Evolutionary conservation across 1,140 invertebrate species (phyloP).

Genomic region (Stegodyphus dumicola): DNA sequence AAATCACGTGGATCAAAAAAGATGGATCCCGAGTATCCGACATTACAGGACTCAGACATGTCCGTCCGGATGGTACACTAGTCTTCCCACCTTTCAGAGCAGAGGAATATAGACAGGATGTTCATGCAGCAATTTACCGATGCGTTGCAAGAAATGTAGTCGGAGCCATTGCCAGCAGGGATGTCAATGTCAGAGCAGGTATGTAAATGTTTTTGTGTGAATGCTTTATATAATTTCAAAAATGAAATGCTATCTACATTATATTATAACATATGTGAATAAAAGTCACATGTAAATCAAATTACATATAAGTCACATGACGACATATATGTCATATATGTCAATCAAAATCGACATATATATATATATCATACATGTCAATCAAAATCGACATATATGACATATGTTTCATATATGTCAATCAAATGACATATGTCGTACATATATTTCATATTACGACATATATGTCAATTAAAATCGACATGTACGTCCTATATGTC

Average conservation of each 20-base stretch:
- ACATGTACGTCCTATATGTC: no score
- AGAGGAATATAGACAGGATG: constrained; percentile 91
- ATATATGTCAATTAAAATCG: no score
- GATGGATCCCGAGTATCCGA: constrained; percentile 62
- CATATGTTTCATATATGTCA: no score
- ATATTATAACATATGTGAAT: no score
- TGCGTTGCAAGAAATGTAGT: constrained; percentile 89
- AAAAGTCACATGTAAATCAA: not conserved
- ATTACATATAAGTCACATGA: not conserved
- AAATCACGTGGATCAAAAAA: constrained; percentile 62
- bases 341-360: no score
- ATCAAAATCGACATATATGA: no score
- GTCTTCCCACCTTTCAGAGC: constrained; percentile 94
- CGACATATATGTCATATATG: no score
- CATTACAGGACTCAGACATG: constrained; percentile 62
- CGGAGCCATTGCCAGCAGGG: constrained; percentile 88
- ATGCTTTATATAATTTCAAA: no score
- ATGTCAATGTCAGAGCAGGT: constrained; percentile 95
- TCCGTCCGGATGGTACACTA: constrained; percentile 64
- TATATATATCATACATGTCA: no score
- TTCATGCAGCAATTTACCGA: constrained; percentile 92
- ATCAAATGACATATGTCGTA: no score
- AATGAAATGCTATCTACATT: no score
- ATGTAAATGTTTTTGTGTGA: constrained; percentile 67
- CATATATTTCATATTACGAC: no score